phyloP scores from a whole-genome alignment of 2,113 vertebrate species.

The Hystrix cristata region DNA sequence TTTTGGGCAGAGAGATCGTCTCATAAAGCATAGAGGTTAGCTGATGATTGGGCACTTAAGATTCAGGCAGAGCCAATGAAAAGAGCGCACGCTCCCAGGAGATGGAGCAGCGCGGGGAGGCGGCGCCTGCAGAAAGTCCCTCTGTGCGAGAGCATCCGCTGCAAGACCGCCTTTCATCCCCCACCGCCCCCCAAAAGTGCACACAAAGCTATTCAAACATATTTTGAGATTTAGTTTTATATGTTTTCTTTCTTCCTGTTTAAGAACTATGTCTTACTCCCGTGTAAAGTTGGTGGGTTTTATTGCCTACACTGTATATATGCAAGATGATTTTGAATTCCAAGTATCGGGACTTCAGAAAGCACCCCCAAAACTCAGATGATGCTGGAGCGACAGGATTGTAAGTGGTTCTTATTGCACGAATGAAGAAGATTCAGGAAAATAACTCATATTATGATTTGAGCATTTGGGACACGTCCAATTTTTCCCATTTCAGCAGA shows the following conservation, averaged over 20 bases:
- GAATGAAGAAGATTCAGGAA: background rate
- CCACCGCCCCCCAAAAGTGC: background rate
- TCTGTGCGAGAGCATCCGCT: background rate
- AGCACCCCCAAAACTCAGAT: background rate
- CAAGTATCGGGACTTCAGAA: background rate
- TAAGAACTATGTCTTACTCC: constrained; percentile 6
- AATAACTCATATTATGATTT: background rate
- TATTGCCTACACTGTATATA: background rate
- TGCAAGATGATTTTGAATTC: constrained; percentile 2
- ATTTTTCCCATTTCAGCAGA: background rate
- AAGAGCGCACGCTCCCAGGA: background rate
- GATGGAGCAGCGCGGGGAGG: background rate
- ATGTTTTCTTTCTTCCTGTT: background rate
- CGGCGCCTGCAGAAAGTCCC: background rate
- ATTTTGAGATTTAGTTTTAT: background rate
- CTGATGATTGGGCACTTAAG: background rate
- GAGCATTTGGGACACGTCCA: background rate
- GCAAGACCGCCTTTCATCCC: background rate
- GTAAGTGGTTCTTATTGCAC: background rate
- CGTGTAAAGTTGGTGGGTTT: background rate
- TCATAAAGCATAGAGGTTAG: background rate
- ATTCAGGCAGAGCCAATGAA: background rate
- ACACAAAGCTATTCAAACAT: background rate
- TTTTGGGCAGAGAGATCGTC: background rate
- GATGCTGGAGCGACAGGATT: background rate